Evolutionary conservation across 2,888 invertebrate species (phyloP), one percentile per base, ranked within the genome.

Genomic region (Agrotis segetum): DNA sequence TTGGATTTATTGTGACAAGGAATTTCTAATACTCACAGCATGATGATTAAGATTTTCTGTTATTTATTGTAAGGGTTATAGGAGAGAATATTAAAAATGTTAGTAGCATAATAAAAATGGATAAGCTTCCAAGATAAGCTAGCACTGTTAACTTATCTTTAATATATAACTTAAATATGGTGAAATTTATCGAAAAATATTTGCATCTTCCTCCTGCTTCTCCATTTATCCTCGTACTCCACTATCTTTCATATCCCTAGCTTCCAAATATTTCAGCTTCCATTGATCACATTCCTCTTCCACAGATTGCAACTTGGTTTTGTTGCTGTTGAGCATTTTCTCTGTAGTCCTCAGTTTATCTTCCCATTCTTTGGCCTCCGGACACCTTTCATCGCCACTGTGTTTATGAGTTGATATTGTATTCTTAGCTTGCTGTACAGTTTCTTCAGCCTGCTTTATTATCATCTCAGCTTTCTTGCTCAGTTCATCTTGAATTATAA

Each of bases 361-460:
- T 81, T 90, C 89, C 0, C 91, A 66, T 44, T 89, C 89, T 44
- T 88, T 87, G 60, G 67, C 67, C 55, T 85, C 71, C 67, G 84
- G 56, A 56, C 71, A 3, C 83, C 76, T 29, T 89, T 85, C 44
- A 92, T 14, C 11, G 0, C 11, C 29, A 17, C 14, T 11, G 55
- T 17, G 76, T 40, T 85, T 90, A 56, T 90, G 90, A 16, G 86
- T 88, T 17, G 92, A 56, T 3, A 93, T 86, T 49, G 93, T 92
- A 19, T 77, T 85, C 84, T 94, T 94, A n/a, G 95, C 96, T 17
- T 91, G 82, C 53, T 91, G 87, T 2, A 95, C 96, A 9, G 98
- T 97, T 71, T 97, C 96, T 85, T 97, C 95, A 0, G 98, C 98
- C 91, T 98, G 97, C 82, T 97, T 97, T 83, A 97, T 94, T 13